A percentile compares a stretch with the other conserved stretches of the same genome.
phyloP scores from a whole-genome alignment of 2,113 vertebrate species.

The Passerina amoena region DNA sequence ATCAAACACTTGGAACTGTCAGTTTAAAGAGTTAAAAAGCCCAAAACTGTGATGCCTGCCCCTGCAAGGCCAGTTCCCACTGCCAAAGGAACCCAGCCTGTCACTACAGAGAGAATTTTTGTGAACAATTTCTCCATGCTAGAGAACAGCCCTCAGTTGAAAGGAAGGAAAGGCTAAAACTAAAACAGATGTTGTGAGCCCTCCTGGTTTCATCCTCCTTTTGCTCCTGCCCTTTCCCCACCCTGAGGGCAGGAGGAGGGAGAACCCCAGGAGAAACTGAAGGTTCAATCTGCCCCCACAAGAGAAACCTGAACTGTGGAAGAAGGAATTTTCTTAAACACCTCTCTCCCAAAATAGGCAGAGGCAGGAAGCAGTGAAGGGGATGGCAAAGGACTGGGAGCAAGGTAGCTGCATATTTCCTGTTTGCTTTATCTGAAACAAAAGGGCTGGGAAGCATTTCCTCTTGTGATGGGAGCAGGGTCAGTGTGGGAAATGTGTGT shows the following conservation, averaged over 20 bases:
- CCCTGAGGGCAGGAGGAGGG: not conserved
- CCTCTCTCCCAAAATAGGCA: not conserved
- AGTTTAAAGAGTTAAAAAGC: not conserved
- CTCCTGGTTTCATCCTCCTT: not conserved
- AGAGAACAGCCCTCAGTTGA: not conserved
- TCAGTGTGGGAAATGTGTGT: not conserved
- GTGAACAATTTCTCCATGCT: not conserved
- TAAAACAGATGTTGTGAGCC: not conserved
- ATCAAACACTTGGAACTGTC: not conserved
- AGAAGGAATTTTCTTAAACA: not conserved
- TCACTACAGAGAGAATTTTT: not conserved
- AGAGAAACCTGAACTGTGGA: not conserved
- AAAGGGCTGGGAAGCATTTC: conserved; percentile 13
- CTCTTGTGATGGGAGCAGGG: not conserved
- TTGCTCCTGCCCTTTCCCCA: not conserved
- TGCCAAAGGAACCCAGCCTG: not conserved
- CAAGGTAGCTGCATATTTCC: not conserved
- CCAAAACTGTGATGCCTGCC: not conserved
- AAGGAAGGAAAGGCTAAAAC: not conserved
- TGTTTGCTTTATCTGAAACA: not conserved
- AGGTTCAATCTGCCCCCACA: not conserved
- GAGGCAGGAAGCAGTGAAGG: not conserved
- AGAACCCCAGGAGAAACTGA: not conserved
- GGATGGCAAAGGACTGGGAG: not conserved
- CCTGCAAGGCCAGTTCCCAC: not conserved